These are phyloP conservation scores for Steinernema feltiae DNA, from an alignment of 1,140 invertebrate genomes.

Conservation along the genomic window DNA sequence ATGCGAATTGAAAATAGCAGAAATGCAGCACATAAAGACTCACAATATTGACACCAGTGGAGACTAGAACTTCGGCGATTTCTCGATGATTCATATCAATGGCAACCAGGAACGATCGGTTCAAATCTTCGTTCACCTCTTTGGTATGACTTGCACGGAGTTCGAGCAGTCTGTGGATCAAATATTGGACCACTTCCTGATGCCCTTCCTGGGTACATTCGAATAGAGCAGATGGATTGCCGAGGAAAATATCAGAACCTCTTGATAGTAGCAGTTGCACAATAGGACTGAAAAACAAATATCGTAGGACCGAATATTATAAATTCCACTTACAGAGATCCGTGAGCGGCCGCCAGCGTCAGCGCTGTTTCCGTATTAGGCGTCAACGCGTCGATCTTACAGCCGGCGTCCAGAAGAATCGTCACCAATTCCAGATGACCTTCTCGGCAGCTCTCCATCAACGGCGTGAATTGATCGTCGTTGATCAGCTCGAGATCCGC, in stretches of 20 bases:
- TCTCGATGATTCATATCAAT: conserved; percentile 62
- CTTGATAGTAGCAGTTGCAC: conserved; percentile 90
- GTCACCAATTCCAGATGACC: conserved; percentile 88
- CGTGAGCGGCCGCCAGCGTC: conserved; percentile 90
- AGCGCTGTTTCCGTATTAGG: conserved; percentile 74
- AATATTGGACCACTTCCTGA: conserved; percentile 73
- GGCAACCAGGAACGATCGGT: conserved; percentile 61
- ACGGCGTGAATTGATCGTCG: conserved; percentile 98
- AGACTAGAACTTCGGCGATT: conserved; percentile 58
- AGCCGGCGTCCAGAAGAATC: background rate
- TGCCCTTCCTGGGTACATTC: conserved; percentile 96
- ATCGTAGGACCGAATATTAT: too few relatives aligned
- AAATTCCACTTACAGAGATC: conserved; percentile 74
- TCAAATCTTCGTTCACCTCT: conserved; percentile 31
- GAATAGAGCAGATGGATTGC: conserved; percentile 93
- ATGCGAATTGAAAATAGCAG: conserved; percentile 8
- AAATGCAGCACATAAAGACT: conserved; percentile 20
- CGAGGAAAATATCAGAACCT: conserved; percentile 87
- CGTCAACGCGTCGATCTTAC: background rate
- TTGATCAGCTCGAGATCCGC: conserved; percentile 98
- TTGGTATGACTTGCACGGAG: conserved; percentile 11
- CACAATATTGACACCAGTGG: conserved; percentile 60
- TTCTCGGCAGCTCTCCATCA: conserved; percentile 95
- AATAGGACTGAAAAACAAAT: conserved; percentile 60
- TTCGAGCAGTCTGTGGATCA: conserved; percentile 40